These are phyloP conservation scores for Phylloscopus trochilus DNA, from an alignment of 2,113 vertebrate species.

Conservation along the genomic window DNA sequence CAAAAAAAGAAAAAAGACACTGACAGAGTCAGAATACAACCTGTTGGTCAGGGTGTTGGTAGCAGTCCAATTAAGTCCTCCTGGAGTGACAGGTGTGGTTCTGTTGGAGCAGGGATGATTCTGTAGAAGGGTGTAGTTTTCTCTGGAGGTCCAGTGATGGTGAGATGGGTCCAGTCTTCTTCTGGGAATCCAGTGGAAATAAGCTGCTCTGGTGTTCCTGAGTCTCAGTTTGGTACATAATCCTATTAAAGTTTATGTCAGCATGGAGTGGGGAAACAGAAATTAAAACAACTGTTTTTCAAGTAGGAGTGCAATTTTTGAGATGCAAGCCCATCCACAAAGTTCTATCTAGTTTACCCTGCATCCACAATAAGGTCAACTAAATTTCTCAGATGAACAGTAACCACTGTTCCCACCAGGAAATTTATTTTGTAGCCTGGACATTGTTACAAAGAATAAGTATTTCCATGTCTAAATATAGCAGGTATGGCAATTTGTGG, in stretches of 20 bases:
- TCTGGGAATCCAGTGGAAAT: neutral
- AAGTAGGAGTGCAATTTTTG: neutral
- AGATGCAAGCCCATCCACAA: accelerated
- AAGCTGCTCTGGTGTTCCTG: neutral
- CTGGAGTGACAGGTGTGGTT: neutral
- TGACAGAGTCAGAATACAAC: neutral
- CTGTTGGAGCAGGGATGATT: too few relatives aligned
- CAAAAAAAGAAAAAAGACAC: neutral
- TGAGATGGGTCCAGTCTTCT: neutral
- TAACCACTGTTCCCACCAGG: neutral
- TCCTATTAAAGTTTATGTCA: neutral
- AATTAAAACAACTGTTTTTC: neutral
- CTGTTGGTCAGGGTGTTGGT: neutral
- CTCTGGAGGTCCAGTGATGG: neutral
- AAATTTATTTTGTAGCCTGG: neutral
- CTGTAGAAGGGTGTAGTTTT: neutral
- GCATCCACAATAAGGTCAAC: neutral
- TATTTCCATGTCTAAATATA: neutral
- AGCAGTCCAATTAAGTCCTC: neutral
- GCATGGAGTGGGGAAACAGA: neutral
- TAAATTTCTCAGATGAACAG: neutral
- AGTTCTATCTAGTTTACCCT: neutral
- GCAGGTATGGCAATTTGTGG: neutral
- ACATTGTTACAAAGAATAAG: neutral
- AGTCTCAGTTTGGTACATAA: neutral